Conservation (phyloP, 2,113 vertebrate species). For the Rhinopomastus cyanomelas region DNA sequence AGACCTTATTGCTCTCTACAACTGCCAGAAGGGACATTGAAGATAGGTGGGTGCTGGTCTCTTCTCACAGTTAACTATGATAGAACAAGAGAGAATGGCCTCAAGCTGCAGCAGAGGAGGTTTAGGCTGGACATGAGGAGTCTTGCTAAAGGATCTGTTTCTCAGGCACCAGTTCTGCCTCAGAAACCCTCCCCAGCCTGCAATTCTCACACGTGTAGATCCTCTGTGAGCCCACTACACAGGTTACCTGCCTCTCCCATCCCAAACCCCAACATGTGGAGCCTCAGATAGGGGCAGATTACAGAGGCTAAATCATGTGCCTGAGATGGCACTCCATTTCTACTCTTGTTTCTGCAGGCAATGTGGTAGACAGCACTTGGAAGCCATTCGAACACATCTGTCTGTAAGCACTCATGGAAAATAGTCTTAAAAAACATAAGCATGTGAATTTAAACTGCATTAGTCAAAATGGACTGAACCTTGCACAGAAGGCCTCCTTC, state of each 20-base stretch:
- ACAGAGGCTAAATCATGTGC: neutral
- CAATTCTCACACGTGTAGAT: fast-evolving
- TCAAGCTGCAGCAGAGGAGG: too few species aligned
- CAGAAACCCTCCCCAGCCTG: neutral
- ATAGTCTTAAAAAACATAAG: neutral
- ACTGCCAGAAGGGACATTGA: too few species aligned
- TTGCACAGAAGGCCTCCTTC: neutral
- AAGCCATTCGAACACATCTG: neutral
- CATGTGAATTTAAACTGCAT: neutral
- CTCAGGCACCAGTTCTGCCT: neutral
- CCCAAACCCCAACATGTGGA: neutral
- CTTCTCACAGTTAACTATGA: too few species aligned
- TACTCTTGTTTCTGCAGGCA: neutral
- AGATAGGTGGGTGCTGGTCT: too few species aligned
- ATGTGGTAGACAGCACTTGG: neutral
- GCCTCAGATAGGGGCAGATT: neutral
- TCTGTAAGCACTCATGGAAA: neutral
- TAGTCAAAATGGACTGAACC: neutral
- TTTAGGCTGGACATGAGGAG: neutral
- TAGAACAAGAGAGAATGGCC: too few species aligned
- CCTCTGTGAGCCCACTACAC: fast-evolving
- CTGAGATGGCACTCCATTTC: fast-evolving
- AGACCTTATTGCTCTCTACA: too few species aligned
- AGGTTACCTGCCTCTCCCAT: neutral
- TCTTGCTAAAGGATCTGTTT: neutral